Percentiles rank a stretch among this genome's conserved stretches.
Evolutionary conservation across 2,113 vertebrate genomes (phyloP).

Genomic region (Probosciger aterrimus): DNA sequence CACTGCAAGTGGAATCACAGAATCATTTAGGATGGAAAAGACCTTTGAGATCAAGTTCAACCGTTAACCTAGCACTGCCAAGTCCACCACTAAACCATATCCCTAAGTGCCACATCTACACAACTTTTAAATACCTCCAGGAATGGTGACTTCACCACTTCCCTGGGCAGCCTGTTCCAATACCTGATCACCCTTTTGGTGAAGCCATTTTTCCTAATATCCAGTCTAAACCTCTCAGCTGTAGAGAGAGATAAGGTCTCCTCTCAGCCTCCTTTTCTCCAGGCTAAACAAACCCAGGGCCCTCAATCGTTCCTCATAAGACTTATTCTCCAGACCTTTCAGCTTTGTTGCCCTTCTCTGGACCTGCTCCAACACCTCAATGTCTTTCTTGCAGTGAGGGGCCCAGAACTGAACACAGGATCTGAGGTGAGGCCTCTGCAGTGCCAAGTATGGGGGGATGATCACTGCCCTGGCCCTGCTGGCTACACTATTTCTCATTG

Average conservation of each 20-base stretch:
- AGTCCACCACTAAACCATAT: neutral
- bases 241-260: neutral
- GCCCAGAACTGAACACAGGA: neutral
- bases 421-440: rapidly evolving
- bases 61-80: neutral
- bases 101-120: neutral
- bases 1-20: neutral
- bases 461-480: neutral
- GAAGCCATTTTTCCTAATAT: neutral
- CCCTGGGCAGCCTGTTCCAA: neutral
- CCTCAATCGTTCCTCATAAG: neutral
- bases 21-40: neutral
- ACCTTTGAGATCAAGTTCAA: neutral
- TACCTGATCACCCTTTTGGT: neutral
- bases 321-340: neutral
- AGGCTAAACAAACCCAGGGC: neutral
- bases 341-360: neutral
- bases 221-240: neutral
- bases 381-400: neutral
- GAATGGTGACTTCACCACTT: neutral
- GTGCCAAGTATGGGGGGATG: rapidly evolving
- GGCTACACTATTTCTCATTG: neutral
- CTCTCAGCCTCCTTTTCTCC: neutral
- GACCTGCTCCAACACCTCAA: rapidly evolving
- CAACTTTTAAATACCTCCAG: neutral